A percentile compares a stretch with the other conserved stretches of the same genome.
These are phyloP conservation scores for Eonycteris spelaea DNA, from an alignment of 2,113 vertebrate species.

Conservation along the genomic window DNA sequence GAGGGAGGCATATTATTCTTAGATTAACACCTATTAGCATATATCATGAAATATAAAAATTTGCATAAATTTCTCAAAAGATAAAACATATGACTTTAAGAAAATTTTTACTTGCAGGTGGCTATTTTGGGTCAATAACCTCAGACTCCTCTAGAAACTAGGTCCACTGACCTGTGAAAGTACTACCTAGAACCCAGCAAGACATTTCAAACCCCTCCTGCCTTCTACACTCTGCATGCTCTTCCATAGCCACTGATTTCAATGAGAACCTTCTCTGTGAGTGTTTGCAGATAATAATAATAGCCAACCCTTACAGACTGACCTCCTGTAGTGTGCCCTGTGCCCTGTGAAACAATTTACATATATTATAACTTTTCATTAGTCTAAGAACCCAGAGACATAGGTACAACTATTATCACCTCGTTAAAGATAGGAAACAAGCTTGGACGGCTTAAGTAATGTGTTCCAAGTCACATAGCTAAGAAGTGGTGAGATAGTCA, in stretches of 20 bases:
- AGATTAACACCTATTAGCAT: background rate
- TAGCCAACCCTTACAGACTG: background rate
- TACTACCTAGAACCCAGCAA: background rate
- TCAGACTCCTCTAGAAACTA: background rate
- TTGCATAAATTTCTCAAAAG: background rate
- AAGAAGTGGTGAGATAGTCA: background rate
- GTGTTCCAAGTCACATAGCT: background rate
- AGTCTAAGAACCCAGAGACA: background rate
- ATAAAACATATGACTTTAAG: background rate
- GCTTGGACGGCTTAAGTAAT: background rate
- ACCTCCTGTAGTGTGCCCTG: background rate
- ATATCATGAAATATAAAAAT: background rate
- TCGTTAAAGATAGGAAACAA: background rate
- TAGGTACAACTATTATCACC: background rate
- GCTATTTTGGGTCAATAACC: background rate
- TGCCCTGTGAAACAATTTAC: background rate
- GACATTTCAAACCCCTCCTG: background rate
- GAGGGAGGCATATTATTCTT: background rate
- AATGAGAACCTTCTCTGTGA: background rate
- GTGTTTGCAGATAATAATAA: background rate
- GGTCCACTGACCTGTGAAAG: background rate
- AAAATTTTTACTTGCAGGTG: background rate
- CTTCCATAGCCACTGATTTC: background rate
- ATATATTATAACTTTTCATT: background rate
- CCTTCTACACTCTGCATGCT: background rate